Evolutionary conservation across 2,113 vertebrate genomes (phyloP).

Genomic region (Pycnonotus jocosus): DNA sequence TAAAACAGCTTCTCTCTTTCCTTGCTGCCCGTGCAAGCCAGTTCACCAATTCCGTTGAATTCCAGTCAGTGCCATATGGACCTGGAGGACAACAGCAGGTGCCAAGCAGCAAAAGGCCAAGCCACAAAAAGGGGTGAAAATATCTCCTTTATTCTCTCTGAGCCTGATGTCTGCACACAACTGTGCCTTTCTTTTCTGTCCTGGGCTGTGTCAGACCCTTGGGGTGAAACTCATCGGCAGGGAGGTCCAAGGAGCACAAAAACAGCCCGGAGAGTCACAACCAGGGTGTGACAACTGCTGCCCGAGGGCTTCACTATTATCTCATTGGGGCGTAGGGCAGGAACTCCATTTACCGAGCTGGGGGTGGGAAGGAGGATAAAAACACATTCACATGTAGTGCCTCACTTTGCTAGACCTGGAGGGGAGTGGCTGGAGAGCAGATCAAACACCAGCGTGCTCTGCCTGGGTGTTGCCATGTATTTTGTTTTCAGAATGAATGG

Average conservation of each 20-base stretch:
- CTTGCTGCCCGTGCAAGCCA: not conserved
- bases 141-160: not conserved
- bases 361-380: not conserved
- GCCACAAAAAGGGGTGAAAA: not conserved
- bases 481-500: not conserved
- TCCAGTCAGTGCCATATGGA: not conserved
- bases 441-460: not conserved
- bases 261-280: not conserved
- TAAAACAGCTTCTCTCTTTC: not conserved
- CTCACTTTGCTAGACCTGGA: not conserved
- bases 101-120: not conserved
- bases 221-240: not conserved
- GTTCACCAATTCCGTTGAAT: not conserved
- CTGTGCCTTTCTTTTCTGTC: not conserved
- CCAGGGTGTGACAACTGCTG: accelerated
- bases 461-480: not conserved
- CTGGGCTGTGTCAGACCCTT: not conserved
- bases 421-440: not conserved
- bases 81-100: not conserved
- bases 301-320: not conserved
- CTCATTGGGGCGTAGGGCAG: not conserved
- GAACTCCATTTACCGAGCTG: not conserved
- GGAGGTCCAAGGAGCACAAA: not conserved
- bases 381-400: not conserved
- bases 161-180: not conserved